Base-by-base conservation (phyloP, 2,797 vertebrate genomes). In the Serranus cabrilla region DNA sequence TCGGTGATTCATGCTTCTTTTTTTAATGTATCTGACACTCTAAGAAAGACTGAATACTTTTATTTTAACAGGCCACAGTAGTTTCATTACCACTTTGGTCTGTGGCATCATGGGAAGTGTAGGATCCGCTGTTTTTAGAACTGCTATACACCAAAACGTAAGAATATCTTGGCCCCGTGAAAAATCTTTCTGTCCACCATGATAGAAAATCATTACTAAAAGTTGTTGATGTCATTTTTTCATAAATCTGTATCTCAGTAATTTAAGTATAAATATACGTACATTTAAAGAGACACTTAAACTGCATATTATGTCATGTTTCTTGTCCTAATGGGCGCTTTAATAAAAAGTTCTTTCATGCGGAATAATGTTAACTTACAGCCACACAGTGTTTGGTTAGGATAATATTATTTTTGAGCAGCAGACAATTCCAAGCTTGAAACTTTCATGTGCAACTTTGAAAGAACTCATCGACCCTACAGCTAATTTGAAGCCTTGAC, bases 1-100 rank as follows among this genome's bases (percentile, higher is more conserved):
- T 2, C 43, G 25, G n/a, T 71, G 76, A 77, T 57, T 77, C 52
- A 51, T 64, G 39, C 16, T 43, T 49, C 59, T 47, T 51, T 42
- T 50, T 11, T 18, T 7, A 10, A 47, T 25, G 20, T n/a, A 56
- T 62, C 23, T 71, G 31, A 70, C 34, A 50, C 17, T 40, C 11
- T 25, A 42, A 47, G 11, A 34, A 37, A 64, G 7, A 37, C 45
- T 1, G 0, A 20, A 46, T 63, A 11, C 27, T 7, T 6, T 14
- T 51, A 31, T 42, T 59, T 40, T 66, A 43, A 70, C 18, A 2
- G 37, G 2, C 34, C 34, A 34, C 34, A 7, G 34, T 34, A 8
- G 34, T 8, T 31, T 63, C 54, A 70, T 51, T 40, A n/a, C 31
- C 8, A 13, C 27, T 34, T 10, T 47, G 25, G 31, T 34, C 8